Evolutionary conservation across 1,140 invertebrate genomes (phyloP).

Genomic region (Diachasmimorpha longicaudata): DNA sequence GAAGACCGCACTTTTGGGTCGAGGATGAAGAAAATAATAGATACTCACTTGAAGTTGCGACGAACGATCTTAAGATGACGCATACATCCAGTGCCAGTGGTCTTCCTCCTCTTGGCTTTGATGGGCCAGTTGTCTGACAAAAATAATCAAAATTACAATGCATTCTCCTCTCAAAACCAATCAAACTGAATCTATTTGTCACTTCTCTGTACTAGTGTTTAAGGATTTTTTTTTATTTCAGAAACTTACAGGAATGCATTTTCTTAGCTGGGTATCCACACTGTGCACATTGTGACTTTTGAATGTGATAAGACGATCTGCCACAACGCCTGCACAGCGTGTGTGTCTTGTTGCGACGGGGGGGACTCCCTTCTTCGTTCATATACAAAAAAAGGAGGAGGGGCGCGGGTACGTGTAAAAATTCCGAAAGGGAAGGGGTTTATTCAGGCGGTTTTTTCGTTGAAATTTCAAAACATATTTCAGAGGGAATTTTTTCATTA

Average conservation of each 20-base stretch:
- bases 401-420: no score
- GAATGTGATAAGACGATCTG: slow-evolving; percentile 95
- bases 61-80: slow-evolving; percentile 92
- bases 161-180: no score
- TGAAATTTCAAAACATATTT: no score
- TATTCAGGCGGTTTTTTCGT: no score
- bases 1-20: no score
- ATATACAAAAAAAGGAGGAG: no score
- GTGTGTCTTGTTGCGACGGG: slow-evolving; percentile 99
- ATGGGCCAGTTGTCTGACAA: slow-evolving; percentile 95
- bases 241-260: slow-evolving; percentile 91
- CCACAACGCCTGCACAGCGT: slow-evolving; percentile 98
- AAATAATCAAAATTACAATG: slow-evolving; percentile 16
- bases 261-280: slow-evolving; percentile 96
- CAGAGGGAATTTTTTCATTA: no score
- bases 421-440: no score
- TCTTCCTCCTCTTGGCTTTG: slow-evolving; percentile 98
- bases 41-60: slow-evolving; percentile 65
- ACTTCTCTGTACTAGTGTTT: background rate
- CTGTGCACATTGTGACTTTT: slow-evolving; percentile 96
- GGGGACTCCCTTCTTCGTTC: no score
- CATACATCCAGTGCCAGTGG: slow-evolving; percentile 97
- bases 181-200: no score
- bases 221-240: no score
- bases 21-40: no score